Percentiles rank a stretch among this genome's conserved stretches.
These are phyloP conservation scores for Neoniphon sammara DNA, from an alignment of 2,797 vertebrate genomes.

Conservation along the genomic window DNA sequence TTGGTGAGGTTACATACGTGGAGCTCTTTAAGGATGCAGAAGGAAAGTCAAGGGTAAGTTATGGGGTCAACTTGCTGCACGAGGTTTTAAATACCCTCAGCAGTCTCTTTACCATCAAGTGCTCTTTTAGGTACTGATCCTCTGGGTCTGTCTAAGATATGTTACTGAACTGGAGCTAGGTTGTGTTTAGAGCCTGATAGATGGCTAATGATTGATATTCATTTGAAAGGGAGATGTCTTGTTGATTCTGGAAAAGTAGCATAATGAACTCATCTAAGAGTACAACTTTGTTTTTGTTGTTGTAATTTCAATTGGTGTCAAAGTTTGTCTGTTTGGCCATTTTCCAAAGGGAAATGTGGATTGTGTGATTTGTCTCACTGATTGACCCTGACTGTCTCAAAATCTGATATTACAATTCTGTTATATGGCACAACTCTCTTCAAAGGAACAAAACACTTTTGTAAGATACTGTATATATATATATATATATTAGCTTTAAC, in stretches of 20 bases:
- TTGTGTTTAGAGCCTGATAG: slow-evolving; percentile 83
- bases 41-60: slow-evolving; percentile 99
- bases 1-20: slow-evolving; percentile 99
- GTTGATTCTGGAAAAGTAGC: slow-evolving; percentile 82
- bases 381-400: slow-evolving; percentile 78
- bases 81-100: slow-evolving; percentile 98
- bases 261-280: slow-evolving; percentile 78
- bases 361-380: slow-evolving; percentile 80
- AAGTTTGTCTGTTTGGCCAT: slow-evolving; percentile 83
- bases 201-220: slow-evolving; percentile 80
- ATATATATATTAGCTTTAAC: slow-evolving; percentile 9
- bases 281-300: slow-evolving; percentile 83
- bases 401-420: slow-evolving; percentile 72
- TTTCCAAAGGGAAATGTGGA: slow-evolving; percentile 79
- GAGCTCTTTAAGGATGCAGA: slow-evolving; percentile 99
- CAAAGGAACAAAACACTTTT: slow-evolving; percentile 70
- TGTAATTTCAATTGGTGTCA: slow-evolving; percentile 83
- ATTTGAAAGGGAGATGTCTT: slow-evolving; percentile 85
- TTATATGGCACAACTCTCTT: slow-evolving; percentile 72
- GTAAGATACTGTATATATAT: slow-evolving; percentile 45
- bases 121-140: slow-evolving; percentile 79
- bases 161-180: slow-evolving; percentile 80
- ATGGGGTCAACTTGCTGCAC: slow-evolving; percentile 95
- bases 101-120: slow-evolving; percentile 90
- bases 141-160: slow-evolving; percentile 74